phyloP scores from a whole-genome alignment of 1,140 invertebrate species.

The Diuraphis noxia region DNA sequence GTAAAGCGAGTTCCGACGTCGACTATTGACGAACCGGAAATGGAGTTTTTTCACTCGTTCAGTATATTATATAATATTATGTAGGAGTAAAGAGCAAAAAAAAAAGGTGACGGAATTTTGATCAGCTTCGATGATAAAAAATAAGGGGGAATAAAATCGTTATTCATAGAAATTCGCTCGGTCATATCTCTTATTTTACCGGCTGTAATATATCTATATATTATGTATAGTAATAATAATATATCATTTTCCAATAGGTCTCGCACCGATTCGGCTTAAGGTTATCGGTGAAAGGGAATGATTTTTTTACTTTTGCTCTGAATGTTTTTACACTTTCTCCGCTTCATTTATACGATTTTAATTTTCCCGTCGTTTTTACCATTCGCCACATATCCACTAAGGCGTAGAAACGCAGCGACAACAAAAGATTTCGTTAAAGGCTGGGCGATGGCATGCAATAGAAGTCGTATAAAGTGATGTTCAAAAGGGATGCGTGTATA shows the following conservation, averaged over 20 bases:
- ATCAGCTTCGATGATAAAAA: background rate
- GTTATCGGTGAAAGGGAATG: background rate
- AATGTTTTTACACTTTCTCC: background rate
- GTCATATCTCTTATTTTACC: background rate
- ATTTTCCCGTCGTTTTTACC: background rate
- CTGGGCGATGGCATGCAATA: background rate
- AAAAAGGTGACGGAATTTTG: background rate
- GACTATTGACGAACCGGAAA: background rate
- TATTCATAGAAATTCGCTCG: background rate
- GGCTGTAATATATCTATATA: background rate
- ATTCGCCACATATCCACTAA: background rate
- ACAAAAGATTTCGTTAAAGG: background rate
- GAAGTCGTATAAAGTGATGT: background rate
- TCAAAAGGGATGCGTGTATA: background rate
- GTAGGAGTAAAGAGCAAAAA: background rate
- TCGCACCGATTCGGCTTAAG: background rate
- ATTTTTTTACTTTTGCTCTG: background rate
- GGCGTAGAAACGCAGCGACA: background rate
- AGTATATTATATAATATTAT: background rate
- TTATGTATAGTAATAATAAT: background rate
- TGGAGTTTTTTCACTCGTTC: background rate
- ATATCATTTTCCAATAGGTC: background rate
- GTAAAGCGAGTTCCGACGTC: too few relatives aligned
- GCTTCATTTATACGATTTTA: slow-evolving; percentile 15
- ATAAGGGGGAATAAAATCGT: background rate